Evolutionary conservation across 2,113 vertebrate species (phyloP), one percentile per base, ranked within the genome.

Genomic region (Camelus bactrianus): DNA sequence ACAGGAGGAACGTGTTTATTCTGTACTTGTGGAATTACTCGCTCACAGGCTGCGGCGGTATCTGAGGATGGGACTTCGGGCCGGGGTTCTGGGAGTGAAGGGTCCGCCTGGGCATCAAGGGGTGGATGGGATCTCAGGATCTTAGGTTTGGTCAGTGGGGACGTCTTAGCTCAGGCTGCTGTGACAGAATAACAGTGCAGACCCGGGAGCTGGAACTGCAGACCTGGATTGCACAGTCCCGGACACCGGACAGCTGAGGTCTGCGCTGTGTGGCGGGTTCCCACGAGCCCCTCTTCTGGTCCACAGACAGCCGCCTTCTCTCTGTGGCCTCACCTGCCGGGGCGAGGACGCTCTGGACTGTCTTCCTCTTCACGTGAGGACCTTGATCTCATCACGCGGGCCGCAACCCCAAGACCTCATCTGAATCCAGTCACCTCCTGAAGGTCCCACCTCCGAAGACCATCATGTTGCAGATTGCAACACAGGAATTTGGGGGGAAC

Each of bases 21-120:
- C 76, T 28, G 64, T 52, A 13, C 26, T 38, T 64, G 12, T 54
- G 69, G 19, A 50, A 30, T 19, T 24, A 3, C 0, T 1, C 24
- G n/a, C 24, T 81, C 48, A 16, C 1, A 0, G 2, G 76, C 30
- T 8, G n/a, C 15, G 3, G 1, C 38, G 48, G 6, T 28, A 0
- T 30, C 14, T 19, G n/a, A 72, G 58, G 87, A 14, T 0, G 10
- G 28, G 9, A 17, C 22, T 60, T 46, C 0, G 0, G 46, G 5
- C 46, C 50, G 62, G 48, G 46, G 28, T 62, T 28, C 50, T 6
- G 6, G 38, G 2, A 17, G 0, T 8, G 5, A 16, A 32, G 15
- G 13, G 20, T 14, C 14, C 48, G 28, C 75, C 20, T 50, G 28
- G 22, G 13, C 6, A 17, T 24, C 76, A 81, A 30, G 50, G 3